Base-by-base conservation (phyloP, 2,113 vertebrate genomes). In the Bagarius yarrelli region DNA sequence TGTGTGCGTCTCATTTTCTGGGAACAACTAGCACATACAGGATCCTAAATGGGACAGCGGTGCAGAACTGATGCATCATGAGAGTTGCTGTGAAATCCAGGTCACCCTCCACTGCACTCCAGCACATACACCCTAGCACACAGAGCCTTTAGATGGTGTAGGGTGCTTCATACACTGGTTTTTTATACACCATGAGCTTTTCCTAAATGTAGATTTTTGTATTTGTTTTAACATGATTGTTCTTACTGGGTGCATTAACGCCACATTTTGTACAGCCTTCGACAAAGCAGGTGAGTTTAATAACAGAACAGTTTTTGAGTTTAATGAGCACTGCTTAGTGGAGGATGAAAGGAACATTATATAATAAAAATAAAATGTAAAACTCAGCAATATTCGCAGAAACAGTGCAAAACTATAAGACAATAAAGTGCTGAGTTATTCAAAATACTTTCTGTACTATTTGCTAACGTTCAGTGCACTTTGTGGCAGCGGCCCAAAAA, bases 11-110 rank as follows among this genome's bases (percentile, higher is more conserved):
- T 25, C 57, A 53, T 52, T 27, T 27, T 67, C 32, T 19, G 32
- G 67, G 76, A 50, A 73, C 56, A 73, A 73, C 70, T 73, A 72
- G 57, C 25, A 53, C 67, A 34, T 60, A n/a, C 57, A 80, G 79
- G 44, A 80, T 21, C 69, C 57, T 80, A 80, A 80, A 80, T 80
- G 79, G 79, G 79, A 80, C 79, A 80, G 14, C 27, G 53, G 79
- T 80, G 56, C 25, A 63, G 79, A 80, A 61, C 19, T 47, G 19
- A 61, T 71, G 61, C 23, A 13, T 79, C 34, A n/a, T 70, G 66
- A 9, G 36, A 59, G 36, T 30, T 52, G 79, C 36, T 71, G 18
- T n/a, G 14, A 73, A 80, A 80, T 60, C 36, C 56, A 80, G 79
- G 79, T 73, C 79, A 73, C 21, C 56, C 25, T 80, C 21, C 12